Evolutionary conservation across 2,113 vertebrate genomes (phyloP).

Genomic region (Coreoperca whiteheadi): DNA sequence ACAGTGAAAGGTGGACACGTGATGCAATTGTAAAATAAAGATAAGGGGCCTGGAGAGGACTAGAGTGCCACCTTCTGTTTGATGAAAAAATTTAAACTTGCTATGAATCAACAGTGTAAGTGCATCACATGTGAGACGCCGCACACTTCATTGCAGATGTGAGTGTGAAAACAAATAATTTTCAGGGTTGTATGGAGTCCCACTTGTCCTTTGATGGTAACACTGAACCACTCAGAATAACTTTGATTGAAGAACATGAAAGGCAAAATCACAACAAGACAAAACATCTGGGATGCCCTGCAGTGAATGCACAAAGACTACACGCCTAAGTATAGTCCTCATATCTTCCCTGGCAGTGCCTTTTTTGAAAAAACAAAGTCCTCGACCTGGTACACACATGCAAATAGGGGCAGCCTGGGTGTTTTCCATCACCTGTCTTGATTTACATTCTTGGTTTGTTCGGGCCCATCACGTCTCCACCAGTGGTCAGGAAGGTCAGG

Average conservation of each 20-base stretch:
- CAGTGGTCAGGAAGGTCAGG: slow-evolving; percentile 55
- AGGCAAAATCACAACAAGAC: background rate
- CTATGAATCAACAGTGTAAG: background rate
- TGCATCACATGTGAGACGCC: background rate
- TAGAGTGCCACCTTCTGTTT: slow-evolving; percentile 69
- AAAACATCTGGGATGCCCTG: background rate
- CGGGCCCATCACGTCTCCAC: slow-evolving; percentile 21
- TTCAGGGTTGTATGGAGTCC: background rate
- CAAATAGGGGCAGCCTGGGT: slow-evolving; percentile 78
- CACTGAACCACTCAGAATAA: background rate
- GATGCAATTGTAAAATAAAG: background rate
- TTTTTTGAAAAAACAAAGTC: slow-evolving; percentile 87
- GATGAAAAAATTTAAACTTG: slow-evolving; percentile 6
- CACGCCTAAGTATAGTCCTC: background rate
- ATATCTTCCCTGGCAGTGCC: slow-evolving; percentile 38
- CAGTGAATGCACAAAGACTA: background rate
- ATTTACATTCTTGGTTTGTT: slow-evolving; percentile 82
- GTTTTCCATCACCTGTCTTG: slow-evolving; percentile 81
- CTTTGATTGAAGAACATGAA: background rate
- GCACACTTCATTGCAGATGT: background rate
- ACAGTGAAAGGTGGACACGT: slow-evolving; percentile 18
- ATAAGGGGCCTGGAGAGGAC: slow-evolving; percentile 19
- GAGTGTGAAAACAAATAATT: slow-evolving; percentile 1
- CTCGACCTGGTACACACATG: slow-evolving; percentile 72
- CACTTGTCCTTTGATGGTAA: slow-evolving; percentile 9